These are phyloP conservation scores for Zaprionus taronus DNA, from an alignment of 1,140 invertebrate genomes.

Conservation along the genomic window DNA sequence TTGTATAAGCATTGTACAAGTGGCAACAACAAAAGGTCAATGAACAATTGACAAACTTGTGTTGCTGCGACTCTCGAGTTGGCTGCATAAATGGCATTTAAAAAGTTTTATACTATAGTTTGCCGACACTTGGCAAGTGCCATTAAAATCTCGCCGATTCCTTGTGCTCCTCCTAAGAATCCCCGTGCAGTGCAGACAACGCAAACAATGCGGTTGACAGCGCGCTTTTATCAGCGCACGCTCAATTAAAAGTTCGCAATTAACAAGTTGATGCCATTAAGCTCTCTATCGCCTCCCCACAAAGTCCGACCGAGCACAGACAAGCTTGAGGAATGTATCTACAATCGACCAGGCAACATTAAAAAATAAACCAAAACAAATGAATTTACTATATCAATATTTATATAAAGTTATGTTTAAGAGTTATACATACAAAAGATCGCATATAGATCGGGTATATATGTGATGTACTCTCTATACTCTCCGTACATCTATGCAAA, in stretches of 20 bases:
- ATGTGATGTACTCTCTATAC: background rate
- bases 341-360: background rate
- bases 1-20: background rate
- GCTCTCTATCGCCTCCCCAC: background rate
- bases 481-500: background rate
- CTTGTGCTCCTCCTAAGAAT: slow-evolving; percentile 12
- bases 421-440: too few relatives aligned
- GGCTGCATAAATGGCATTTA: slow-evolving; percentile 60
- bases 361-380: background rate
- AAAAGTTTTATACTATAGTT: slow-evolving; percentile 73
- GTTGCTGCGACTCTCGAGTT: slow-evolving; percentile 31
- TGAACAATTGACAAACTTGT: slow-evolving; percentile 70
- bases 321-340: background rate
- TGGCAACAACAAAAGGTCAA: slow-evolving; percentile 68
- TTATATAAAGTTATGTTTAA: background rate
- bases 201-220: slow-evolving; percentile 16
- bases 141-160: slow-evolving; percentile 55
- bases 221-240: slow-evolving; percentile 19
- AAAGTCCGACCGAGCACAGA: background rate
- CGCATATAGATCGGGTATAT: background rate
- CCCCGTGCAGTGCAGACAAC: background rate
- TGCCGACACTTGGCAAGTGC: slow-evolving; percentile 50
- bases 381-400: background rate
- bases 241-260: slow-evolving; percentile 56
- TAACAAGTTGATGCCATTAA: slow-evolving; percentile 2